Evolutionary conservation across 2,888 invertebrate species (phyloP).

Genomic region (Monoplex corrugatus): DNA sequence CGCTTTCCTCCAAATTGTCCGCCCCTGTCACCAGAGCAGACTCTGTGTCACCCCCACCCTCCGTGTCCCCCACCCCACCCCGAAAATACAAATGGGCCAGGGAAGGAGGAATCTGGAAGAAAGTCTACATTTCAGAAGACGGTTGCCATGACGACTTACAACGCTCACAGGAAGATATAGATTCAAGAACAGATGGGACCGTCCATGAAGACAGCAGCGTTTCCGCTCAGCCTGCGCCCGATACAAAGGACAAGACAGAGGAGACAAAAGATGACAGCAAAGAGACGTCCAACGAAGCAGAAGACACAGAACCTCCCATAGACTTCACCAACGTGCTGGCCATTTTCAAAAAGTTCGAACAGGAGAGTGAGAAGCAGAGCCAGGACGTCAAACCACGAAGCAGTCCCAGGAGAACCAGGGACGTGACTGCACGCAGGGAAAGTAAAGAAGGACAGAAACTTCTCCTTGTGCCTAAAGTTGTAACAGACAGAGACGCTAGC

Average conservation of each 20-base stretch:
- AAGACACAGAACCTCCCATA: constrained; percentile 6
- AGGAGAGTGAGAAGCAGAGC: constrained; percentile 10
- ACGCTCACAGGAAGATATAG: not conserved
- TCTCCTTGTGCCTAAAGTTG: not conserved
- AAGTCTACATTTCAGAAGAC: constrained; percentile 54
- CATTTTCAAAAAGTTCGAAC: constrained; percentile 45
- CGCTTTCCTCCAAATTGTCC: constrained; percentile 52
- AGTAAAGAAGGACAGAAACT: not conserved
- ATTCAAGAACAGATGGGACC: too few relatives aligned
- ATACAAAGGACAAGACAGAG: not conserved
- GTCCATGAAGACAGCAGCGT: too few relatives aligned
- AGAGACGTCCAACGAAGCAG: not conserved
- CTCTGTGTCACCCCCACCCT: constrained; percentile 49
- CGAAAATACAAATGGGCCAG: constrained; percentile 61
- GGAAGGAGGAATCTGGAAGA: constrained; percentile 61
- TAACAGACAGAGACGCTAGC: not conserved
- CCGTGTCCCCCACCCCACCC: constrained; percentile 57
- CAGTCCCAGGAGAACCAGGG: not conserved
- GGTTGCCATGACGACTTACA: not conserved
- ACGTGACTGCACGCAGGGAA: not conserved
- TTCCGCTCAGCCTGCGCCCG: not conserved
- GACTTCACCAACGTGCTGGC: constrained; percentile 43
- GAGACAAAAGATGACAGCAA: not conserved
- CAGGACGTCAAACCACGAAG: not conserved
- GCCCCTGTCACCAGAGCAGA: not conserved